Conservation (phyloP, 1,140 invertebrate species). For the Tetragonula clypearis region DNA sequence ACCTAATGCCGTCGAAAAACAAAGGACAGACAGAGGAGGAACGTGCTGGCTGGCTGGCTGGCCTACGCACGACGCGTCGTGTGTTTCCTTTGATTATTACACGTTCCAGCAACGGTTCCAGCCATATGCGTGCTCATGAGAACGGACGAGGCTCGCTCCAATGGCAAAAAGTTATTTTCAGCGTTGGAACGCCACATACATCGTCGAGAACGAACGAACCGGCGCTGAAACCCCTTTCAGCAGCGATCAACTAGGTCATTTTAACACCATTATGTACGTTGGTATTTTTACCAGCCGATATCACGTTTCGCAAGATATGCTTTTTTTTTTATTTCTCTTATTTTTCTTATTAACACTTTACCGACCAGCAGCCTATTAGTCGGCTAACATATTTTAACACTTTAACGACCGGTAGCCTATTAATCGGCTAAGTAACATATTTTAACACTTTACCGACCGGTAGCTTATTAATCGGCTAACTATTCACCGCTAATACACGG, state of each 20-base stretch:
- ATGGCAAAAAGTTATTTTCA: conserved; percentile 32
- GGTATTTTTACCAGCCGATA: not conserved
- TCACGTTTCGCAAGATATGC: not conserved
- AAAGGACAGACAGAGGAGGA: conserved; percentile 31
- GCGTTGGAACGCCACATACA: not conserved
- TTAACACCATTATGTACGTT: not conserved
- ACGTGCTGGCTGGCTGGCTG: conserved; percentile 11
- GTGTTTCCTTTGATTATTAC: conserved; percentile 39
- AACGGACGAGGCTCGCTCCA: conserved; percentile 1
- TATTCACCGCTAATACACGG: too few species aligned
- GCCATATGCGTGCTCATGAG: conserved; percentile 27
- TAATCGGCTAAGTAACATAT: too few species aligned
- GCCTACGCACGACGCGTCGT: conserved; percentile 29
- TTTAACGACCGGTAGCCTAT: too few species aligned
- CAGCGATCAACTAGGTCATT: not conserved
- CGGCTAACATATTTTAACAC: too few species aligned
- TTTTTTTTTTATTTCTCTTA: too few species aligned
- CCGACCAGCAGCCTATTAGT: too few species aligned
- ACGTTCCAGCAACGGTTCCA: conserved; percentile 32
- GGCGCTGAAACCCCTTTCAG: not conserved
- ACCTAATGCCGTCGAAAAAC: conserved; percentile 41
- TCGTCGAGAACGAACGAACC: not conserved
- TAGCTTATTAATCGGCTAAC: too few species aligned
- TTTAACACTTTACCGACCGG: too few species aligned
- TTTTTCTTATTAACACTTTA: too few species aligned